phyloP scores from a whole-genome alignment of 2,113 vertebrate genomes.

The Hippocampus zosterae region DNA sequence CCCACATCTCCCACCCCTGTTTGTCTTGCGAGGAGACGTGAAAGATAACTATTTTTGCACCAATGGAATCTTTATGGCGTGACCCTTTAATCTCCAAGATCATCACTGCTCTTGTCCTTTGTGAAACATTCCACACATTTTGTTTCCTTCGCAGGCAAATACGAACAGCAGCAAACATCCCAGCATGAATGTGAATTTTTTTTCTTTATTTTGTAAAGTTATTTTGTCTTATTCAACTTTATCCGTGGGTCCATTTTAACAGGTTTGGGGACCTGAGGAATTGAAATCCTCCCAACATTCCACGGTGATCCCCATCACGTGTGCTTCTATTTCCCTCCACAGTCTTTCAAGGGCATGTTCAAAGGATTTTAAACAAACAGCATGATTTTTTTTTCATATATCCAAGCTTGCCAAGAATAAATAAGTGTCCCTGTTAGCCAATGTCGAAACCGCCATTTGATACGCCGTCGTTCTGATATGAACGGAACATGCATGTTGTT shows the following conservation, averaged over 20 bases:
- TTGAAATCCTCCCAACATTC: slow-evolving; percentile 7
- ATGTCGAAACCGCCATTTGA: slow-evolving; percentile 54
- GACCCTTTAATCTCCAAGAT: slow-evolving; percentile 70
- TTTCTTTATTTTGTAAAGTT: not conserved
- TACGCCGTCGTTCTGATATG: slow-evolving; percentile 47
- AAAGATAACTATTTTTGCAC: slow-evolving; percentile 69
- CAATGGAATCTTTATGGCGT: slow-evolving; percentile 47
- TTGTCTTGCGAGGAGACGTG: slow-evolving; percentile 10
- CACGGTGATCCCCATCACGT: slow-evolving; percentile 9
- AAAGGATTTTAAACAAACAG: slow-evolving; percentile 35
- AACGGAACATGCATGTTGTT: slow-evolving; percentile 72
- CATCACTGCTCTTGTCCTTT: not conserved
- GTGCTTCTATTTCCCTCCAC: slow-evolving; percentile 15
- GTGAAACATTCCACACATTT: not conserved
- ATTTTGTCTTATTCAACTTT: slow-evolving; percentile 10
- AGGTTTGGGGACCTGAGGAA: slow-evolving; percentile 22
- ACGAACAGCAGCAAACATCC: slow-evolving; percentile 9
- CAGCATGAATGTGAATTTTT: slow-evolving; percentile 3
- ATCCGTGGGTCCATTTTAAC: slow-evolving; percentile 42
- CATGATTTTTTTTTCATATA: slow-evolving; percentile 61
- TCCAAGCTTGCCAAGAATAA: slow-evolving; percentile 57
- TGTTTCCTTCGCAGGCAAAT: not conserved
- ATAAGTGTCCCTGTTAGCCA: no score
- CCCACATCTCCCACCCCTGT: not conserved
- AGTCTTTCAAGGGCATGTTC: slow-evolving; percentile 52